Evolutionary conservation across 2,797 vertebrate genomes (phyloP).

Genomic region (Crax fasciolata): DNA sequence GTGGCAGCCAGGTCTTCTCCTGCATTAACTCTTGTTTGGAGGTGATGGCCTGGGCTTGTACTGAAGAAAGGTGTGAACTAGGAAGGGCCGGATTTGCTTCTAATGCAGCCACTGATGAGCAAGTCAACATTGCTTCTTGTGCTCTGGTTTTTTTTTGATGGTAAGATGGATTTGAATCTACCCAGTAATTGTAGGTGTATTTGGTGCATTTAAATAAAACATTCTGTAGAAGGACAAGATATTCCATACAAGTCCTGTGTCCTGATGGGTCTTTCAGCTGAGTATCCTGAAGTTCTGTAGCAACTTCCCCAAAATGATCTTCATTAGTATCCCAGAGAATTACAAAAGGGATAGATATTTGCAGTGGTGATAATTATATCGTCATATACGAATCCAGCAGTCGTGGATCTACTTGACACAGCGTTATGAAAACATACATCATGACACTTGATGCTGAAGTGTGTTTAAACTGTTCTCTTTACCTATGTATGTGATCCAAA

Average conservation of each 20-base stretch:
- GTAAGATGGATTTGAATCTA: background rate
- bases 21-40: accelerated
- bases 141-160: background rate
- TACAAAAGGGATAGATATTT: background rate
- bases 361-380: background rate
- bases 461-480: background rate
- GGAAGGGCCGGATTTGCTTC: accelerated
- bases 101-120: background rate
- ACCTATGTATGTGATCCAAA: background rate
- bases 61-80: background rate
- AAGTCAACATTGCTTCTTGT: accelerated
- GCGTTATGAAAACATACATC: background rate
- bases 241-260: background rate
- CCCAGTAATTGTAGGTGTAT: background rate
- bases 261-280: background rate
- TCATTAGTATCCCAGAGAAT: background rate
- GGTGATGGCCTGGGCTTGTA: accelerated
- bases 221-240: background rate
- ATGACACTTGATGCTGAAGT: background rate
- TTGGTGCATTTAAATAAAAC: background rate
- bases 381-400: background rate
- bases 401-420: background rate
- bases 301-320: background rate
- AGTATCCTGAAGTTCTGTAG: background rate
- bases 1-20: background rate